Evolutionary conservation across 2,888 invertebrate genomes (phyloP).

Genomic region (Cerceris rybyensis): DNA sequence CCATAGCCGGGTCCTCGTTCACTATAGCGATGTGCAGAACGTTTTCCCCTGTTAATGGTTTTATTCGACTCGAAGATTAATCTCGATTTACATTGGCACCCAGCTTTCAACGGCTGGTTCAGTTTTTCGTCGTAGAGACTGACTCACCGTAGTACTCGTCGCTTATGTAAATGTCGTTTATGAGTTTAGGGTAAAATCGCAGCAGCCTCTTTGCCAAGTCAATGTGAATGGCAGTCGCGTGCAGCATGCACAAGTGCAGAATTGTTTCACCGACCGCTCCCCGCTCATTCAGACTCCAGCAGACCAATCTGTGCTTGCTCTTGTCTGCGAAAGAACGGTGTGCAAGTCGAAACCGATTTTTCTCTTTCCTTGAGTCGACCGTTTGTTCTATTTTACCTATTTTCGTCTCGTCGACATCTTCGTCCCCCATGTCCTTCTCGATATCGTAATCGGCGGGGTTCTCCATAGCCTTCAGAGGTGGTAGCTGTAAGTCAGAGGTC

Average conservation of each 20-base stretch:
- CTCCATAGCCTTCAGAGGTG: conserved; percentile 90
- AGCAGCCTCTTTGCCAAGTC: conserved; percentile 96
- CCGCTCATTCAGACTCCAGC: conserved; percentile 95
- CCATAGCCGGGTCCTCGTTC: conserved; percentile 99
- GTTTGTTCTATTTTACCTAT: conserved; percentile 67
- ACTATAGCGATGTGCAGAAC: conserved; percentile 98
- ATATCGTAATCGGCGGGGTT: conserved; percentile 94
- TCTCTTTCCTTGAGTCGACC: neutral
- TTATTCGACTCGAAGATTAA: neutral
- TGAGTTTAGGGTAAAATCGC: conserved; percentile 95
- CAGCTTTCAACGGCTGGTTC: neutral
- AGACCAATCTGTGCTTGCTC: conserved; percentile 89
- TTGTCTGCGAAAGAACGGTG: conserved; percentile 70
- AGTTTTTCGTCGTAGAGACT: neutral
- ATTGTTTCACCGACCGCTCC: conserved; percentile 98
- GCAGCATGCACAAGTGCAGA: conserved; percentile 95
- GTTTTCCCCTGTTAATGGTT: conserved; percentile 88
- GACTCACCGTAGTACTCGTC: conserved; percentile 97
- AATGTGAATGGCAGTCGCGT: conserved; percentile 94
- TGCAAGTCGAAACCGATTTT: neutral
- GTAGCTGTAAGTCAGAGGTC: conserved; percentile 83
- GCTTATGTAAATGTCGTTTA: conserved; percentile 97
- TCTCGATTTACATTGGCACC: too few species aligned
- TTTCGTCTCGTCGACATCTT: conserved; percentile 75
- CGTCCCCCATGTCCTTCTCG: conserved; percentile 87